A percentile compares a stretch with the other conserved stretches of the same genome.
These are phyloP conservation scores for Nicator chloris DNA, from an alignment of 2,113 vertebrate species.

Conservation along the genomic window DNA sequence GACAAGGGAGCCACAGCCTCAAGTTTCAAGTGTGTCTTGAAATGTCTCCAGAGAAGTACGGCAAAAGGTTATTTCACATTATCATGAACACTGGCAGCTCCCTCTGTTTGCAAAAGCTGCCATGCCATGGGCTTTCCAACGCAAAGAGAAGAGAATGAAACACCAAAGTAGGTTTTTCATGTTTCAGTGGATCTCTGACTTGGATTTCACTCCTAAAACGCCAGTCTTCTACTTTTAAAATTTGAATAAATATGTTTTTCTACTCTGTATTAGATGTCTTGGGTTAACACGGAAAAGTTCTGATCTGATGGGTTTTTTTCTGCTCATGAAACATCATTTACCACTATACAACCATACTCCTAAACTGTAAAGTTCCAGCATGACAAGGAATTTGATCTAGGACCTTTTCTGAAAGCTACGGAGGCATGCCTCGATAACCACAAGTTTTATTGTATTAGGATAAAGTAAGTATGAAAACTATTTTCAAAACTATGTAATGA, in stretches of 20 bases:
- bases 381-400: background rate
- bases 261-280: background rate
- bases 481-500: background rate
- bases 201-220: background rate
- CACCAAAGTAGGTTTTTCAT: background rate
- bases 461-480: background rate
- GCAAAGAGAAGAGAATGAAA: background rate
- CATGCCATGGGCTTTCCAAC: background rate
- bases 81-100: background rate
- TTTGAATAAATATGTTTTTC: background rate
- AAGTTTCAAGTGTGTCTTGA: background rate
- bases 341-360: background rate
- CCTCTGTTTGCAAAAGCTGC: background rate
- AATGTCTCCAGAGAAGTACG: background rate
- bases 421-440: background rate
- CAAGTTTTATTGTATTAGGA: background rate
- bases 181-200: background rate
- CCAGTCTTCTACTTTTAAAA: background rate
- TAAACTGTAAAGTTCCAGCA: background rate
- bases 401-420: background rate
- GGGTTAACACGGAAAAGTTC: background rate
- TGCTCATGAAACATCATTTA: background rate
- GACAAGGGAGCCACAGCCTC: background rate
- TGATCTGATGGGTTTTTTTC: background rate
- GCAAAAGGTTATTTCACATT: background rate